Base-by-base conservation (phyloP, 2,113 vertebrate genomes). In the Eptatretus burgeri region DNA sequence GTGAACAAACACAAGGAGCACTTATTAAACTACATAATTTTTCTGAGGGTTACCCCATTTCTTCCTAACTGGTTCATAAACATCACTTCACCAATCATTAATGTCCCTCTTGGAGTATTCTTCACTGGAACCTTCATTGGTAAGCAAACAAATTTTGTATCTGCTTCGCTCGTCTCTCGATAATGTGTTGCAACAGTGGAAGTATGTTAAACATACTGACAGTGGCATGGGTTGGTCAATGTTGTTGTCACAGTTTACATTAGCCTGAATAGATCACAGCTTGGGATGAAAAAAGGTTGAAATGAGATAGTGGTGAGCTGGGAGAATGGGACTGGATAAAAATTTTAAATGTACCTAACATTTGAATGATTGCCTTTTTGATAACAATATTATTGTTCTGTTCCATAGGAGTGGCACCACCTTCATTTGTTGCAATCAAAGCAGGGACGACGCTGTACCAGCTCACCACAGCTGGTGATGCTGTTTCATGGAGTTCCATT, bases 61-160 rank as follows among this genome's bases (percentile, higher is more conserved):
- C 83, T 98, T 68, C 91, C 91, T 16, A 98, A 98, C 71, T 98
- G 91, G 91, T 98, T 98, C 76, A 98, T 98, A 76, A 98, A 98
- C 74, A 98, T 98, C 71, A 93, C 91, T 17, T 91, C 89, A 65
- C 91, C 91, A 66, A 80, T 98, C 70, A 93, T 98, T 73, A 91
- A 96, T 1, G 86, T 98, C 68, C 91, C 91, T 69, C 66, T 98
- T 70, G 82, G 88, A 69, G 81, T 94, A 64, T 98, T 98, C 76
- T 98, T 98, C 77, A 70, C 93, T 56, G 91, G 91, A 63, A 98
- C 91, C 63, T 98, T 98, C 71, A 72, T 98, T 66, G 91, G 91
- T 98, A 80, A 84, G 81, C 64, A 11, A 50, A 69, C 27, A 64
- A 51, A 51, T 51, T 51, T 14, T 41, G 16, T 41, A 16, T 63